Evolutionary conservation across 2,888 invertebrate species (phyloP), one percentile per base, ranked within the genome.

Genomic region (Mimachlamys varia): DNA sequence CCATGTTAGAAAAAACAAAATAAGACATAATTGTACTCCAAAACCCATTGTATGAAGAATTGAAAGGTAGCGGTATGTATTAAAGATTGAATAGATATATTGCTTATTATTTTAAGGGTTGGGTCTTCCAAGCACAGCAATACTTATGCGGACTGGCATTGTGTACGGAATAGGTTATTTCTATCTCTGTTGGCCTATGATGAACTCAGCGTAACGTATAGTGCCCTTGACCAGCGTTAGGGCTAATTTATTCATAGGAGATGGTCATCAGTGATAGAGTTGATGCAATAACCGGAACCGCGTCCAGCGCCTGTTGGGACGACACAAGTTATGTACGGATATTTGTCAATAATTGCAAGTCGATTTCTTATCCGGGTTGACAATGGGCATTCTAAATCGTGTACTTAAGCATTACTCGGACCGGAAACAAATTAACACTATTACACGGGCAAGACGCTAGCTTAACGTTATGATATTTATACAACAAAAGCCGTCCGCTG

Each of bases 291-390:
- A 76, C 33, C 76, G 76, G 44, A 33, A 33, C 4, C 33, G 33
- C 76, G 33, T 1, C 22, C 22, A 27, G 12, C 33, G 33, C 27
- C 76, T 76, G 7, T 33, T 76, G 76, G 76, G 76, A 76, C 13
- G 76, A 33, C 76, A 76, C 76, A 27, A 27, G 76, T 27, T 76
- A 76, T 33, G 33, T 7, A 27, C 76, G 76, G 76, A 76, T 76
- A 76, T 76, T 76, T 33, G 76, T 15, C 3, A 33, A 33, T 76
- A 76, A 76, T 76, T 76, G 76, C 33, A 33, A 76, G 76, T 76
- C 76, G 76, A 76, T 76, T 76, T 76, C 76, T 76, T 76, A 76
- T 76, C 76, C 76, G 76, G 76, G 12, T 27, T 76, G 76, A 76
- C 27, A 33, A 76, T 76, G 33, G 33, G 2, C 76, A 76, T 76